phyloP scores from a whole-genome alignment of 1,140 invertebrate genomes.

The Aradophagus sp. region DNA sequence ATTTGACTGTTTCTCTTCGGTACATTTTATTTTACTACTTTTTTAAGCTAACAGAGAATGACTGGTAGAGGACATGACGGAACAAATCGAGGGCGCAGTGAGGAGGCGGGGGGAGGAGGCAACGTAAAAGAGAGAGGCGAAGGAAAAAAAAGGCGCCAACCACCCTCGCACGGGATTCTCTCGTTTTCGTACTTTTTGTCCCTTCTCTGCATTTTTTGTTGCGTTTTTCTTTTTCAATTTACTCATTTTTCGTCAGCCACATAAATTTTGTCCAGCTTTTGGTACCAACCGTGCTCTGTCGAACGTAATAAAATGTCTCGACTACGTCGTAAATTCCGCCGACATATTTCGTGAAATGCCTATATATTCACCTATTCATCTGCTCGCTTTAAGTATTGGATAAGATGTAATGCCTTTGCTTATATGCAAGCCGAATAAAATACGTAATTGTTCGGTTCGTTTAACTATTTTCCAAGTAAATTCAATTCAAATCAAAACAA shows the following conservation, averaged over 20 bases:
- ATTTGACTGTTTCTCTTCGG: constrained; percentile 53
- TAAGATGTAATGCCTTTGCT: constrained; percentile 44
- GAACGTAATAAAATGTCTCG: constrained; percentile 71
- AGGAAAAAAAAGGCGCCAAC: too few relatives aligned
- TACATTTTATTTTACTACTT: too few relatives aligned
- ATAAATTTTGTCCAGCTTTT: constrained; percentile 68
- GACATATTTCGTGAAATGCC: constrained; percentile 67
- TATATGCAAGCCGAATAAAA: constrained; percentile 39
- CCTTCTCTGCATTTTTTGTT: constrained; percentile 42
- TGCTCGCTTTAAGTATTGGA: constrained; percentile 45
- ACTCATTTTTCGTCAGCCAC: constrained; percentile 63
- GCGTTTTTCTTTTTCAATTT: constrained; percentile 57
- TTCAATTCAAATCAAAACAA: too few relatives aligned
- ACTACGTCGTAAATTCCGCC: constrained; percentile 68
- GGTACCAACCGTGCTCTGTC: constrained; percentile 62
- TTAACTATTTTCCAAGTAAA: too few relatives aligned
- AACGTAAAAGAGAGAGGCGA: too few relatives aligned
- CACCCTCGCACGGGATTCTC: constrained; percentile 38
- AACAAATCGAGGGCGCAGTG: constrained; percentile 18
- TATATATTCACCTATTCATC: constrained; percentile 53
- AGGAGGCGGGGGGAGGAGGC: too few relatives aligned
- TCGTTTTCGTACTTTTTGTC: constrained; percentile 37
- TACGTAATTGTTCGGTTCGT: too few relatives aligned
- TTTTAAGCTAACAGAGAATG: constrained; percentile 59
- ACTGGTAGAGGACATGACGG: constrained; percentile 38